Evolutionary conservation across 2,113 vertebrate species (phyloP).

Genomic region (Nesoenas mayeri): DNA sequence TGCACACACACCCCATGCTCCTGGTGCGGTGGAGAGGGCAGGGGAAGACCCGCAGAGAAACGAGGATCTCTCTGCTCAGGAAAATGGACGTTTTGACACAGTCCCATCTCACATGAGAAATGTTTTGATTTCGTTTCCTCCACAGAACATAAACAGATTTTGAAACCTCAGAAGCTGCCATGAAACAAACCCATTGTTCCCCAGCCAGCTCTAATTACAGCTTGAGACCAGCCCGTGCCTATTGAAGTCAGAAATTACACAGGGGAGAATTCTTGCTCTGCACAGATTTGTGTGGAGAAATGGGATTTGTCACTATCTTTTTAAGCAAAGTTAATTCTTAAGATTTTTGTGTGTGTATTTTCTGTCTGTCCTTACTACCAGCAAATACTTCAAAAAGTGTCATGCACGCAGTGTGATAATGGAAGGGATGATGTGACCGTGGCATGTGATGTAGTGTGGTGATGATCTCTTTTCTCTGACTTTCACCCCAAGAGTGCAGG

Average conservation of each 20-base stretch:
- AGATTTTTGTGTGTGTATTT: not conserved
- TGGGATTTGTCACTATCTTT: not conserved
- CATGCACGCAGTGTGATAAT: accelerated
- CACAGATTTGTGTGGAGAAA: not conserved
- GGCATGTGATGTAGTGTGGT: accelerated
- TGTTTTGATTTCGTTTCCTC: conserved; percentile 50
- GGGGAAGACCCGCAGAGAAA: not conserved
- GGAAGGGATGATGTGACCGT: not conserved
- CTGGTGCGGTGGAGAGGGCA: accelerated
- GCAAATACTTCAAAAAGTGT: not conserved
- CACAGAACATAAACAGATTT: conserved; percentile 49
- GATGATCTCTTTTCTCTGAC: not conserved
- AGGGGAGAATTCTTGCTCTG: not conserved
- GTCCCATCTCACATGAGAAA: not conserved
- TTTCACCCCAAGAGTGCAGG: not conserved
- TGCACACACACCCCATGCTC: accelerated
- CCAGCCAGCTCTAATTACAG: not conserved
- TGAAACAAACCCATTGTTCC: conserved; percentile 18
- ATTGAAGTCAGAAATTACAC: conserved; percentile 20
- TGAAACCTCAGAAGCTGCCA: conserved; percentile 47
- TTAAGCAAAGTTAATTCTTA: not conserved
- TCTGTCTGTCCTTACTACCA: not conserved
- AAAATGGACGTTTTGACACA: not conserved
- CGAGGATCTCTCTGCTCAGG: not conserved
- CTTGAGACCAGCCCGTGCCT: not conserved